Evolutionary conservation across 2,888 invertebrate species (phyloP), one percentile per base, ranked within the genome.

Genomic region (Nymphalis urticae): DNA sequence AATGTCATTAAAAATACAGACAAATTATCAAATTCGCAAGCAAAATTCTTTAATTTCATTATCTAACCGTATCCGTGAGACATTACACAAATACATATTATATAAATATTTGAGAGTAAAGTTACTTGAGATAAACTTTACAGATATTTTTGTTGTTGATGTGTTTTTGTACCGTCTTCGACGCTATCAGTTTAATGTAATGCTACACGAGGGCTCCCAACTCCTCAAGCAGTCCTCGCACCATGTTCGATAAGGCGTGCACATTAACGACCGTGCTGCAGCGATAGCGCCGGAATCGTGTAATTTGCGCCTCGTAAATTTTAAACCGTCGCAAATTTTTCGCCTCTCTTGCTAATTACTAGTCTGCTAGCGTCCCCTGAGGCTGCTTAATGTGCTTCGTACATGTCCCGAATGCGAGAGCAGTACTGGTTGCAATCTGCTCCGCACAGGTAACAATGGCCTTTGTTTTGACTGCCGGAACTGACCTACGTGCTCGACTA

Each of bases 231-330:
- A 75, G 77, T 73, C 75, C 76, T 77, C 78, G 78, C 82, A 79
- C 76, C 81, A 78, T 79, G 83, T 83, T 87, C 88, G 92, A 91
- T 91, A 92, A 91, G 90, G 88, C 87, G 84, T 85, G 88, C 88
- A 90, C 92, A 91, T 91, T 90, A 91, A 89, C 87, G 84, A 82
- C 82, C 83, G 80, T 84, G 81, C 83, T 88, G 89, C 86, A 87
- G 84, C 90, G 90, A 90, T 92, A 92, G 88, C 89, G 86, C 80
- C 84, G 82, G 85, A 88, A 87, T 91, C 85, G 88, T 89, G 90
- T 90, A 92, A 92, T 92, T 92, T 92, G 89, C 91, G 88, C 92
- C 89, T 91, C 92, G 92, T 92, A 92, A 92, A 92, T 92, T 92
- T 91, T 87, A 86, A 90, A 85, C 89, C 83, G 88, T 92, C 89